Conservation (phyloP, 2,888 invertebrate species). For the Dolichomitus sp. region DNA sequence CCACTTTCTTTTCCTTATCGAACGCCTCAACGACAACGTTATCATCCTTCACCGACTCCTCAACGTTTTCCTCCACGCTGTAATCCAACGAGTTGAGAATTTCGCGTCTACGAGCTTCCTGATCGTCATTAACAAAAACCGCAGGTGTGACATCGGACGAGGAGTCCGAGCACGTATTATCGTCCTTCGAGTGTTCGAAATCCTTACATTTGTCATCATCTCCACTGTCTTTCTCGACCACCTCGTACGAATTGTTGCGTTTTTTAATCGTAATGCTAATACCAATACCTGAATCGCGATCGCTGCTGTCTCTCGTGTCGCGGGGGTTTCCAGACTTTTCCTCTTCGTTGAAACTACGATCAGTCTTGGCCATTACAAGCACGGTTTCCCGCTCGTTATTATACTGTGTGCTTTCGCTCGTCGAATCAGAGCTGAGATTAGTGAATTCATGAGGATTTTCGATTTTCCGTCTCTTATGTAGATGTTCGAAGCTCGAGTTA, state of each 20-base stretch:
- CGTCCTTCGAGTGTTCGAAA: slow-evolving; percentile 63
- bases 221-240: slow-evolving; percentile 77
- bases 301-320: slow-evolving; percentile 72
- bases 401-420: slow-evolving; percentile 29
- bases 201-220: slow-evolving; percentile 71
- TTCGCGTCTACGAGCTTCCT: slow-evolving; percentile 33
- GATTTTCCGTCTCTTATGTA: slow-evolving; percentile 43
- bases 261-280: slow-evolving; percentile 84
- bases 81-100: slow-evolving; percentile 35
- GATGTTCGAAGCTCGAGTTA: background rate
- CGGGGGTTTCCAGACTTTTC: slow-evolving; percentile 25
- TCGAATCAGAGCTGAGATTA: slow-evolving; percentile 12
- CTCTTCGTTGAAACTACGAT: slow-evolving; percentile 48
- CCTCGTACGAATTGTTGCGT: slow-evolving; percentile 83
- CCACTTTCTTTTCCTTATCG: slow-evolving; percentile 70
- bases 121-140: slow-evolving; percentile 42
- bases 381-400: slow-evolving; percentile 36
- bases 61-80: slow-evolving; percentile 30
- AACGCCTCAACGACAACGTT: slow-evolving; percentile 79
- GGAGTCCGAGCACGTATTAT: slow-evolving; percentile 53
- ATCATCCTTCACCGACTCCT: background rate
- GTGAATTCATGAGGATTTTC: background rate
- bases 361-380: slow-evolving; percentile 35
- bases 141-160: slow-evolving; percentile 61
- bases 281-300: slow-evolving; percentile 80